Percentiles rank a stretch among this genome's conserved stretches.
These are phyloP conservation scores for Setophaga kirtlandii DNA, from an alignment of 2,113 vertebrate species.

Conservation along the genomic window DNA sequence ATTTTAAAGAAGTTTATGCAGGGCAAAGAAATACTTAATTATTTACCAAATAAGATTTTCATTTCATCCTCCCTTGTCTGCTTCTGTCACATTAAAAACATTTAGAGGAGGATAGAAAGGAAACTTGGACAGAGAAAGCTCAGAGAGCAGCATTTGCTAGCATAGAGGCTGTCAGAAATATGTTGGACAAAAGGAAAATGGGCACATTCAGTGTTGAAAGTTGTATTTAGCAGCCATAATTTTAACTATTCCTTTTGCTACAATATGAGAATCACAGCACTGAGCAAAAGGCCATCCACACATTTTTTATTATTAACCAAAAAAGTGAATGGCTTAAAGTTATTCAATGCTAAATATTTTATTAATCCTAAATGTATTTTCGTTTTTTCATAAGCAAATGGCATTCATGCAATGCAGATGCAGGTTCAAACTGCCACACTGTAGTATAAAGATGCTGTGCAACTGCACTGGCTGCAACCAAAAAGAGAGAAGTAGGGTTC, in stretches of 20 bases:
- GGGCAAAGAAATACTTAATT: background rate
- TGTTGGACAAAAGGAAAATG: background rate
- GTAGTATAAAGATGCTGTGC: background rate
- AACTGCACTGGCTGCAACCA: background rate
- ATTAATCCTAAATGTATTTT: background rate
- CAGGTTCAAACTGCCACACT: background rate
- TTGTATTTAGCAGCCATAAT: background rate
- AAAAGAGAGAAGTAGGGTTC: background rate
- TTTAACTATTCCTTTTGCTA: background rate
- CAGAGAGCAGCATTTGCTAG: background rate
- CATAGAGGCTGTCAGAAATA: background rate
- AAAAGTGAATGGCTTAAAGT: background rate
- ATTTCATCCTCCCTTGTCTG: background rate
- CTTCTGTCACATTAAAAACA: background rate
- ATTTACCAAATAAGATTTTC: background rate
- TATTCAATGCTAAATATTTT: background rate
- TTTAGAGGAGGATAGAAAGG: background rate
- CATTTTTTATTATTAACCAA: background rate
- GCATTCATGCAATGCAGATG: background rate
- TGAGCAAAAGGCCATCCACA: background rate
- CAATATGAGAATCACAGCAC: background rate
- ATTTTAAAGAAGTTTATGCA: background rate
- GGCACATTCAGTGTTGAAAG: background rate
- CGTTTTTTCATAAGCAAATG: background rate
- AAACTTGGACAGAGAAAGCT: background rate